Base-by-base conservation (phyloP, 2,113 vertebrate genomes). In the Pseudopodoces humilis region DNA sequence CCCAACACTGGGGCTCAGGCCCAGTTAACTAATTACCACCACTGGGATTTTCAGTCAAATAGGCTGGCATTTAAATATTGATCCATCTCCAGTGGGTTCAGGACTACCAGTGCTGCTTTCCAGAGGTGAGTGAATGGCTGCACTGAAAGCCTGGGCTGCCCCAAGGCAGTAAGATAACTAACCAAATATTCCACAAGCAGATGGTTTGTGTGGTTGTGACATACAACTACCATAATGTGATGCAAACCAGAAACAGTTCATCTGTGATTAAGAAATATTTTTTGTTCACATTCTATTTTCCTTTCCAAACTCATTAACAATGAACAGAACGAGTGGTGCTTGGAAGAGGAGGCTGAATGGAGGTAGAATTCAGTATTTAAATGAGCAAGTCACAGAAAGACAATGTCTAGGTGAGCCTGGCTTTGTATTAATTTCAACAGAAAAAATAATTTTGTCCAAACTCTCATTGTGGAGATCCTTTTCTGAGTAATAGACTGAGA, bases 401-500 rank as follows among this genome's bases (percentile, higher is more conserved):
- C 53, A 88, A 47, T 7, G 4, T 43, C 60, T 79, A 84, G n/a
- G 65, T 88, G 65, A 90, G 53, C n/a, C 47, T 68, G 44, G 31
- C 37, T 95, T 90, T 79, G 33, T 55, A 64, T 80, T 88, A 52
- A 70, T 77, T 92, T 82, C 53, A 94, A 82, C 7, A 90, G 43
- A 39, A 87, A 78, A 88, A 96, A 90, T 67, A 44, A 72, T 79
- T 95, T 86, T 65, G 56, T 65, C 86, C 44, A 58, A 5, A 1
- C 37, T 86, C 62, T 71, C 72, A 81, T 50, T 86, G 76, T 75
- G 59, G 92, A 81, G 41, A 88, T 86, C 44, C 76, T 93, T 88
- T 94, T 46, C 63, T 78, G 83, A 80, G 64, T 77, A 88, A 85
- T 31, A 60, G 82, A 75, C 41, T 25, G 65, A 92, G 95, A 88